Conservation (phyloP, 2,888 invertebrate genomes). For the Hartigia nigra region DNA sequence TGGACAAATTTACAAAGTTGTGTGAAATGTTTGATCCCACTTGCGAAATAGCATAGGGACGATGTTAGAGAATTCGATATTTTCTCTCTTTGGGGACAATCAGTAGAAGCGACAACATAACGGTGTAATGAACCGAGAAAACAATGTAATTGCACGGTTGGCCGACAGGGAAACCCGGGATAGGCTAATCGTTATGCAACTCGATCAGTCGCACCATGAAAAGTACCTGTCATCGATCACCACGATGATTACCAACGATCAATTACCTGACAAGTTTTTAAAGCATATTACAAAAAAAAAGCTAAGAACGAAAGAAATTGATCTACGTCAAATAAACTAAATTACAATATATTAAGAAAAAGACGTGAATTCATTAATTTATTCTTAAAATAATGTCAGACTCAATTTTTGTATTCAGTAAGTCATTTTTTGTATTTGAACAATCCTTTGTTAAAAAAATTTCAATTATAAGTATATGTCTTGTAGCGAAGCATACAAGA, state of each 20-base stretch:
- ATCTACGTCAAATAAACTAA: not conserved
- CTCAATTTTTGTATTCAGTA: too few relatives aligned
- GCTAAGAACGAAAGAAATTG: too few relatives aligned
- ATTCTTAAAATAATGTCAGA: too few relatives aligned
- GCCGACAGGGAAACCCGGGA: not conserved
- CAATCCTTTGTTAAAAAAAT: too few relatives aligned
- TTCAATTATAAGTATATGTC: too few relatives aligned
- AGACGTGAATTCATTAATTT: too few relatives aligned
- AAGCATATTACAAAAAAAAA: not conserved
- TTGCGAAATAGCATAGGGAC: not conserved
- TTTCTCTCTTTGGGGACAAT: not conserved
- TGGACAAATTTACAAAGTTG: not conserved
- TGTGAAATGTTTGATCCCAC: not conserved
- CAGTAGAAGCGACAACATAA: not conserved
- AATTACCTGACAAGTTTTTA: not conserved
- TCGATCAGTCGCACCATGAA: not conserved
- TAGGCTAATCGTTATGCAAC: not conserved
- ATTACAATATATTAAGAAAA: not conserved
- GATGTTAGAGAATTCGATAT: not conserved
- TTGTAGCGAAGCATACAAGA: too few relatives aligned
- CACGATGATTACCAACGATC: not conserved
- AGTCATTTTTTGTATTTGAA: too few relatives aligned
- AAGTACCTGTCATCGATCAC: not conserved
- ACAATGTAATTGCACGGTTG: conserved; percentile 5
- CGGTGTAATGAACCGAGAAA: conserved; percentile 1